Base-by-base conservation (phyloP, 1,140 invertebrate genomes). In the Drosophila kikkawai region DNA sequence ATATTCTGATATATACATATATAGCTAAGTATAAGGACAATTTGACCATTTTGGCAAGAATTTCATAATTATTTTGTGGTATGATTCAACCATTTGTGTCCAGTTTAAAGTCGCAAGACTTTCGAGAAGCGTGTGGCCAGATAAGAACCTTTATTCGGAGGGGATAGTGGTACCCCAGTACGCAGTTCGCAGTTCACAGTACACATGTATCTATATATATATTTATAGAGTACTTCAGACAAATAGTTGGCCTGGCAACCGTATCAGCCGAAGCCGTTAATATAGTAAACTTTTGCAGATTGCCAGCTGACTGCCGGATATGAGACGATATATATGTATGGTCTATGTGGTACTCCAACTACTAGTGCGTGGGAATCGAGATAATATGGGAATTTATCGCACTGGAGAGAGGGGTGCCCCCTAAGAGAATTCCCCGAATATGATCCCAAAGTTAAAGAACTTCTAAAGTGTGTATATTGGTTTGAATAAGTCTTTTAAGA, bases 41-140 rank as follows among this genome's bases (percentile, higher is more conserved):
- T 37, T 26, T 39, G 2, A 15, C 5, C 19, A 8, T 56, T 39
- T 56, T 65, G 45, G 15, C 17, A 45, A 34, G 48, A 68, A 70
- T 70, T 70, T 70, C 63, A 70, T 48, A 68, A 70, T 68, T 47
- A 68, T 67, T 67, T 47, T 12, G 7, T 13, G 63, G 2, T 19
- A 65, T 44, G 63, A 65, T 65, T 19, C 17, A 41, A 61, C 63
- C 22, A 2, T 42, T 60, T 60, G 34, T 15, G 55, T 17, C 26
- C 61, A 36, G n/a, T 42, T 64, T 29, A 29, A 60, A 64, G 61
- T 60, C 55, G 55, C 55, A 60, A 64, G 56, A 42, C 56, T 63
- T 66, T 63, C 39, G 39, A 7, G 29, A 15, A 45, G 56, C 63
- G 57, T 66, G 63, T 63, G 63, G 19, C 57, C 15, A 32, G 69